Evolutionary conservation across 2,888 invertebrate genomes (phyloP).

Genomic region (Drosophila niveifrons): DNA sequence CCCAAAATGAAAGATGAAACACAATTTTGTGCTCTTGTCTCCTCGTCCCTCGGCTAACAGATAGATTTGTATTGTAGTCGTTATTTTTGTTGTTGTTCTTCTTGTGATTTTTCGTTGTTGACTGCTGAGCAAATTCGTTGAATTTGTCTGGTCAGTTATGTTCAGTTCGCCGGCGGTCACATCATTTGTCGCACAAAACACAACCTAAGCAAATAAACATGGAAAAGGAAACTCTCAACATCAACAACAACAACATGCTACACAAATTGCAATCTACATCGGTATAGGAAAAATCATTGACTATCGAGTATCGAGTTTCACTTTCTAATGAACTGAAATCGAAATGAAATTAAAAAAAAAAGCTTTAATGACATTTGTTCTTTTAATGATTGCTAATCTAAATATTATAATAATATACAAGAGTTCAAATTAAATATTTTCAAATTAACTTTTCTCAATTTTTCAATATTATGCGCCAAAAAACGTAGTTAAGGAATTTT

Average conservation of each 20-base stretch:
- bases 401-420: too few species aligned
- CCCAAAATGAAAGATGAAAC: conserved; percentile 25
- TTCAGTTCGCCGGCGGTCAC: conserved; percentile 18
- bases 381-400: too few species aligned
- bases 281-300: not conserved
- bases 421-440: too few species aligned
- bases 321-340: conserved; percentile 1
- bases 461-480: too few species aligned
- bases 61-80: conserved; percentile 11
- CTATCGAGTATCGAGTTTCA: not conserved
- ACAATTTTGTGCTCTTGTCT: conserved; percentile 23
- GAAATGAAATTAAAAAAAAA: too few species aligned
- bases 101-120: conserved; percentile 1
- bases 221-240: conserved; percentile 1
- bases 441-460: too few species aligned
- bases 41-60: conserved; percentile 17
- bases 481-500: too few species aligned
- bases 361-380: too few species aligned
- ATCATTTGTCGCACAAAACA: conserved; percentile 35
- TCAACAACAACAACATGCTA: not conserved
- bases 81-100: conserved; percentile 5
- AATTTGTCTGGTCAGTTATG: conserved; percentile 21
- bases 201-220: conserved; percentile 52
- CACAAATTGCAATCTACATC: not conserved
- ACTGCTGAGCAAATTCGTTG: conserved; percentile 13